Percentiles rank a stretch among this genome's conserved stretches.
Conservation (phyloP, 2,888 invertebrate species). For the Drosophila tripunctata region DNA sequence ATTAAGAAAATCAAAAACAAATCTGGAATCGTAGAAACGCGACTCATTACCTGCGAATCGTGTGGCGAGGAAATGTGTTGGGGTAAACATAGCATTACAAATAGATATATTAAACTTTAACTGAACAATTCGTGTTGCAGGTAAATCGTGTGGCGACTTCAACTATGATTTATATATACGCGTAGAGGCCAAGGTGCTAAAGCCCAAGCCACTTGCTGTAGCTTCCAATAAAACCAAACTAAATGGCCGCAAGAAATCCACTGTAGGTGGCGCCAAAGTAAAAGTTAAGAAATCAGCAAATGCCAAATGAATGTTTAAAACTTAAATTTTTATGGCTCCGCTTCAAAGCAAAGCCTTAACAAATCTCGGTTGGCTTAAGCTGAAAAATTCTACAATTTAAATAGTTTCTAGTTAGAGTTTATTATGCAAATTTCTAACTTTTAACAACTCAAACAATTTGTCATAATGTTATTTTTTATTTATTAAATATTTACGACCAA, state of each 20-base stretch:
- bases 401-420: neutral
- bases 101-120: neutral
- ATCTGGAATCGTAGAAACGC: conserved; percentile 91
- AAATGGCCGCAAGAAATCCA: conserved; percentile 79
- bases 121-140: conserved; percentile 43
- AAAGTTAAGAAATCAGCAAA: conserved; percentile 76
- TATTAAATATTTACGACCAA: conserved; percentile 19
- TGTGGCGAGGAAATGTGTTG: conserved; percentile 95
- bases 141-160: conserved; percentile 82
- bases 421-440: neutral
- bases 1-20: conserved; percentile 92
- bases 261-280: conserved; percentile 63
- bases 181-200: conserved; percentile 80
- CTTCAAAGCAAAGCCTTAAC: neutral
- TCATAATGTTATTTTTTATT: conserved; percentile 4
- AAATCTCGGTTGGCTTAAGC: neutral
- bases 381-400: conserved; percentile 1
- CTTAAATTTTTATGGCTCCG: neutral
- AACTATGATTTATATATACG: conserved; percentile 84
- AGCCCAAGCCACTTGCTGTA: conserved; percentile 75
- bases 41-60: conserved; percentile 90
- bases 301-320: conserved; percentile 30
- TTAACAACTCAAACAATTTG: neutral
- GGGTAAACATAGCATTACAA: conserved; percentile 83
- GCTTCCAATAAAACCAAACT: conserved; percentile 74